Percentiles rank a stretch among this genome's conserved stretches.
These are phyloP conservation scores for Plagodis pulveraria DNA, from an alignment of 2,888 invertebrate genomes.

Conservation along the genomic window DNA sequence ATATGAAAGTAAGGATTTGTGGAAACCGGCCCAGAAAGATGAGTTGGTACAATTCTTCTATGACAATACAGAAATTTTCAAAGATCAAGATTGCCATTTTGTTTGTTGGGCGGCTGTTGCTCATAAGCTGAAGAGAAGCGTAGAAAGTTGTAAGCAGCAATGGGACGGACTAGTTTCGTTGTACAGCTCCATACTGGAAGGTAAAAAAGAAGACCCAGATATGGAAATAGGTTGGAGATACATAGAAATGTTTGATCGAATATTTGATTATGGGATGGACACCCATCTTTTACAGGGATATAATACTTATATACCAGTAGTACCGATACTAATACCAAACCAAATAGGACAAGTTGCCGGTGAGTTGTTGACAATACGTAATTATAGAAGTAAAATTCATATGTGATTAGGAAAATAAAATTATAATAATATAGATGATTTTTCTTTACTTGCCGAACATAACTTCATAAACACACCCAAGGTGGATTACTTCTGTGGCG, in stretches of 20 bases:
- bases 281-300: conserved; percentile 60
- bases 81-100: conserved; percentile 67
- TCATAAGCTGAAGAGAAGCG: conserved; percentile 50
- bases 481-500: too few species aligned
- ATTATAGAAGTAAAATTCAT: conserved; percentile 1
- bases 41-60: conserved; percentile 66
- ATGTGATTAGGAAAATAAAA: conserved; percentile 7
- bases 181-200: conserved; percentile 65
- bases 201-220: conserved; percentile 74
- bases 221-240: conserved; percentile 77
- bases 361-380: conserved; percentile 36
- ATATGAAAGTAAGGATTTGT: conserved; percentile 37
- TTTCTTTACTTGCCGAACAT: too few species aligned
- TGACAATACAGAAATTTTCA: conserved; percentile 67
- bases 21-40: conserved; percentile 59
- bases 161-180: conserved; percentile 65
- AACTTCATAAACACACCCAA: too few species aligned
- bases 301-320: conserved; percentile 40
- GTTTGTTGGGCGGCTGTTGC: conserved; percentile 67
- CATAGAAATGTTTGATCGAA: conserved; percentile 74
- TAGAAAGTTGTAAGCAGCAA: conserved; percentile 56
- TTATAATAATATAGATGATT: not conserved
- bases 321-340: conserved; percentile 33
- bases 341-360: conserved; percentile 53
- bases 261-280: conserved; percentile 79